A percentile compares a stretch with the other conserved stretches of the same genome.
phyloP scores from a whole-genome alignment of 2,113 vertebrate genomes.

The Sorex fumeus region DNA sequence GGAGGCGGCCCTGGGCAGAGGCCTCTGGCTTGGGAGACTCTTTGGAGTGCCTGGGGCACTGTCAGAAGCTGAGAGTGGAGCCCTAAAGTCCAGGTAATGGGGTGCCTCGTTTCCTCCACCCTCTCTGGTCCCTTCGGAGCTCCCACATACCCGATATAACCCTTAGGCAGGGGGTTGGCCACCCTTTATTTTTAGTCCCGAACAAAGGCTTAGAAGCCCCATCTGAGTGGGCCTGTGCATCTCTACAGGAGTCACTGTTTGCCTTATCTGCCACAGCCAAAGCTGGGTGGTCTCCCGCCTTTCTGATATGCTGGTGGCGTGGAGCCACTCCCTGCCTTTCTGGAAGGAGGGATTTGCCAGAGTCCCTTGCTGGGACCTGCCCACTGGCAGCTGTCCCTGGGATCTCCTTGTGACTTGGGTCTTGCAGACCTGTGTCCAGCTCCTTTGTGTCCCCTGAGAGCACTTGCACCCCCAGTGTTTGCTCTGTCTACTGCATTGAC shows the following conservation, averaged over 20 bases:
- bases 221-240: not conserved
- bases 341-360: too few species aligned
- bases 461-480: not conserved
- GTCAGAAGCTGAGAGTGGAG: slow-evolving; percentile 52
- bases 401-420: too few species aligned
- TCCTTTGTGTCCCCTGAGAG: too few species aligned
- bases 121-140: not conserved
- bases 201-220: not conserved
- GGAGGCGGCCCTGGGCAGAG: not conserved
- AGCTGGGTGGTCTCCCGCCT: not conserved
- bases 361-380: too few species aligned
- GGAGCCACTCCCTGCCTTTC: too few species aligned
- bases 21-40: slow-evolving; percentile 90
- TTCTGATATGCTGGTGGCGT: too few species aligned
- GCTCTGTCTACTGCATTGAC: not conserved
- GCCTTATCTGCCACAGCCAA: not conserved
- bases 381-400: too few species aligned
- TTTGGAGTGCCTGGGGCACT: slow-evolving; percentile 90
- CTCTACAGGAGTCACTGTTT: not conserved
- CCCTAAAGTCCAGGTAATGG: slow-evolving; percentile 84
- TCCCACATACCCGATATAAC: not conserved
- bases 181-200: not conserved
- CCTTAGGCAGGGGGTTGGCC: not conserved
- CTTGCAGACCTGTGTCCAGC: too few species aligned
- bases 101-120: not conserved